Base-by-base conservation (phyloP, 2,888 invertebrate species). In the Pemphredon lugubris region DNA sequence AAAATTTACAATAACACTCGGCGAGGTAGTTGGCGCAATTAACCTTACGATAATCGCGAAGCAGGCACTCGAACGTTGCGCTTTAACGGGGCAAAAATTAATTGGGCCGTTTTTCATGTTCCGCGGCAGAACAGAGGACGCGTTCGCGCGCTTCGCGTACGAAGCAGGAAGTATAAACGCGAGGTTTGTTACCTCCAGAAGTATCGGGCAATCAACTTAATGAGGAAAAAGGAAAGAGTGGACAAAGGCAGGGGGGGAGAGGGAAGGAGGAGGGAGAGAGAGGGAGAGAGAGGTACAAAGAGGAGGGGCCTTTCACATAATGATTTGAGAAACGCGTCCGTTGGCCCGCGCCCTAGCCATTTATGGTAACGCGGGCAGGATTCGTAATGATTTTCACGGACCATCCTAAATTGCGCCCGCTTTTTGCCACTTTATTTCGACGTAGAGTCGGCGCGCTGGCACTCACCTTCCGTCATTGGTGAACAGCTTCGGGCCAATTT, bases 381-480 rank as follows among this genome's bases (percentile, higher is more conserved):
- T 32, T 14, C 20, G 18, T 42, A 42, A 30, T 68, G 44, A 77
- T 70, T 66, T 61, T 66, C 58, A 47, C 32, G 13, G 44, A 51
- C 48, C 30, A 23, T 11, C 16, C 18, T 9, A 30, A 14, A 26
- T 21, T 23, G 44, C 21, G 18, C 13, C 14, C 20, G 21, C 39
- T 32, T 40, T 34, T 34, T 34, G 3, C n/a, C n/a, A 4, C 11
- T 34, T 34, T n/a, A 4, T 34, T 11, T 34, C 3, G n/a, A 11
- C 42, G 42, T 5, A 14, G 20, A 16, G 23, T 11, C n/a, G n/a
- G n/a, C n/a, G n/a, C n/a, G n/a, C n/a, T n/a, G n/a, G n/a, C 5
- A 64, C 80, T 79, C 37, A 79, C 79, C 65, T 45, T 75, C 66
- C 61, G 72, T 79, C 79, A 79, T 80, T 77, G 79, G 72, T 72